These are phyloP conservation scores for Myiothlypis coronata DNA, from an alignment of 2,797 vertebrate genomes.

Conservation along the genomic window DNA sequence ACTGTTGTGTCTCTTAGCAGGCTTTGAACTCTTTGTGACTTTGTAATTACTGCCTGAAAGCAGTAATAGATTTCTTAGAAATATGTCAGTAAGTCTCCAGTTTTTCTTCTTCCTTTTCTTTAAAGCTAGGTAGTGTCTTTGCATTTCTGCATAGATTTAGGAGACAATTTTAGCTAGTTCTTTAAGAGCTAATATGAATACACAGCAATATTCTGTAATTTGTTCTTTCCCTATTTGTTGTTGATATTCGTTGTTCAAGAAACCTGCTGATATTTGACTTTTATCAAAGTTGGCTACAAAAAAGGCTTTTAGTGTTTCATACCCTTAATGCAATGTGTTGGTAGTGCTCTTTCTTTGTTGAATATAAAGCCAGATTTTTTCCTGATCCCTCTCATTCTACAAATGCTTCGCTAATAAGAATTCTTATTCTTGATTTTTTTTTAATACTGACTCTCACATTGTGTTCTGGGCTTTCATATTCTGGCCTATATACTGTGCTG, in stretches of 20 bases:
- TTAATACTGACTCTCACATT: not conserved
- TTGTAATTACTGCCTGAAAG: slow-evolving; percentile 48
- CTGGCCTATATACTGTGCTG: not conserved
- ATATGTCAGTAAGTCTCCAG: not conserved
- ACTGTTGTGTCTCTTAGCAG: not conserved
- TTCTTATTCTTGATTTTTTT: not conserved
- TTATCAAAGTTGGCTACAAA: not conserved
- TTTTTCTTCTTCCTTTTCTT: not conserved
- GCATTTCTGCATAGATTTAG: slow-evolving; percentile 15
- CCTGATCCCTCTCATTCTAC: not conserved
- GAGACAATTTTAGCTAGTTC: not conserved
- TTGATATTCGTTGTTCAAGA: not conserved
- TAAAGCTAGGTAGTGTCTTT: not conserved
- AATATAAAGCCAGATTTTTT: not conserved
- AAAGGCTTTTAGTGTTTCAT: not conserved
- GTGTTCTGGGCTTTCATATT: not conserved
- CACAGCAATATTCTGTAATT: not conserved
- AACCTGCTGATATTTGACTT: not conserved
- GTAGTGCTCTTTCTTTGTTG: not conserved
- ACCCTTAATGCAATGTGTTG: not conserved
- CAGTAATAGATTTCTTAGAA: slow-evolving; percentile 16
- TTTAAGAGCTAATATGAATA: not conserved
- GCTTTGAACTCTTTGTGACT: slow-evolving; percentile 46
- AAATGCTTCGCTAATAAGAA: not conserved
- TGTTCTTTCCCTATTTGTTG: not conserved